Evolutionary conservation across 2,888 invertebrate genomes (phyloP).

Genomic region (Oxycera nigricornis): DNA sequence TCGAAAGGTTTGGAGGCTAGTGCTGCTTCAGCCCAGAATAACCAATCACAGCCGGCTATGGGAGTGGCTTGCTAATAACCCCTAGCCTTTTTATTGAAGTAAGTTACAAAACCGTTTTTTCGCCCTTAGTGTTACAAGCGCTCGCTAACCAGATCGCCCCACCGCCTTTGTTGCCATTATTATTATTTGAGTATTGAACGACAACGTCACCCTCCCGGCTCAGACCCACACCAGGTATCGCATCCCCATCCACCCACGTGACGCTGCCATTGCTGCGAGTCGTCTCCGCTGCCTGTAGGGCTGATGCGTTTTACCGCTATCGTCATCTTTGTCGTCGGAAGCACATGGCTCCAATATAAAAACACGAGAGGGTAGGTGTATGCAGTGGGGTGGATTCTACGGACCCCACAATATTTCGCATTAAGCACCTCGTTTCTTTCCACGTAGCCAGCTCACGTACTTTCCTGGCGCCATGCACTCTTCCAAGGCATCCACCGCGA

Average conservation of each 20-base stretch:
- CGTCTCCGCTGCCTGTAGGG: background rate
- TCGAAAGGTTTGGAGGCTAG: conserved; percentile 29
- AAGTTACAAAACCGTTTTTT: conserved; percentile 30
- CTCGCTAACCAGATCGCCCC: conserved; percentile 7
- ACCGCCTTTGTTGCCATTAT: conserved; percentile 22
- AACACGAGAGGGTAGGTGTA: conserved; percentile 4
- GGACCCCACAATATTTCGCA: conserved; percentile 24
- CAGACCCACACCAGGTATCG: conserved; percentile 17
- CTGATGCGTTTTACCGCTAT: conserved; percentile 30
- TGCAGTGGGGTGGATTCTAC: background rate
- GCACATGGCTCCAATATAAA: conserved; percentile 38
- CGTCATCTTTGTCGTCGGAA: conserved; percentile 30
- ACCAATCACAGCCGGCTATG: conserved; percentile 46
- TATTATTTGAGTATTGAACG: conserved; percentile 26
- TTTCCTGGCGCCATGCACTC: conserved; percentile 35
- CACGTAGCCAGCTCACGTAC: conserved; percentile 23
- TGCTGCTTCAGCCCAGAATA: conserved; percentile 29
- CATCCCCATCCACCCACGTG: conserved; percentile 13
- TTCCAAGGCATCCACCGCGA: conserved; percentile 15
- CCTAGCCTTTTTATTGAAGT: conserved; percentile 28
- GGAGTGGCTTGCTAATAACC: conserved; percentile 47
- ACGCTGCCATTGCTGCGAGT: conserved; percentile 35
- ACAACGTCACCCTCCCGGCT: conserved; percentile 33
- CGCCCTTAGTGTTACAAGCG: background rate
- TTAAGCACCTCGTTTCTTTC: conserved; percentile 20